Conservation (phyloP, 2,888 invertebrate species). For the Drosophila mulleri region DNA sequence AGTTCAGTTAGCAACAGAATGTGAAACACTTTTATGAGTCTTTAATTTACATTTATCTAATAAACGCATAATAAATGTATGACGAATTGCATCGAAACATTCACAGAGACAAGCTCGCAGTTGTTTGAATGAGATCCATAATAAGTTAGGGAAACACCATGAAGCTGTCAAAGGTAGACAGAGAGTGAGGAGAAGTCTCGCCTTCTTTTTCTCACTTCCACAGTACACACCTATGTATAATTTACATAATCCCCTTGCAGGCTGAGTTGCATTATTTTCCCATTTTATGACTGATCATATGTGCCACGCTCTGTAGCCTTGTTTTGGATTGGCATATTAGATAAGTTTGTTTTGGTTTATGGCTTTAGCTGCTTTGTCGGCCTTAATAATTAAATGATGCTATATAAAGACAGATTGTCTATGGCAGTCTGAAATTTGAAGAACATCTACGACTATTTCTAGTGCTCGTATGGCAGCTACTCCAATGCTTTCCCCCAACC, state of each 20-base stretch:
- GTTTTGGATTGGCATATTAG: slow-evolving; percentile 4
- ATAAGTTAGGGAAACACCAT: background rate
- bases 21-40: background rate
- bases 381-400: slow-evolving; percentile 6
- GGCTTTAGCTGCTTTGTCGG: slow-evolving; percentile 1
- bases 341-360: slow-evolving; percentile 1
- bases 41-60: background rate
- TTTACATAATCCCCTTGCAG: background rate
- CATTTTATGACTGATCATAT: background rate
- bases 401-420: slow-evolving; percentile 5
- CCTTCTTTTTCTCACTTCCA: background rate
- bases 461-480: background rate
- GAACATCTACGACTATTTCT: background rate
- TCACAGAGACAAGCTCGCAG: background rate
- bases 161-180: background rate
- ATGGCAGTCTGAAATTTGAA: background rate
- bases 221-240: background rate
- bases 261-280: background rate
- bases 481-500: background rate
- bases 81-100: background rate
- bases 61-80: background rate
- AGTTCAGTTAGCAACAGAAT: background rate
- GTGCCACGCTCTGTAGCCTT: slow-evolving; percentile 1
- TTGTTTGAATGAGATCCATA: background rate
- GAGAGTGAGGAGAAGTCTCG: background rate